A percentile compares a stretch with the other conserved stretches of the same genome.
Evolutionary conservation across 2,888 invertebrate genomes (phyloP).

Genomic region (Thymelicus acteon): DNA sequence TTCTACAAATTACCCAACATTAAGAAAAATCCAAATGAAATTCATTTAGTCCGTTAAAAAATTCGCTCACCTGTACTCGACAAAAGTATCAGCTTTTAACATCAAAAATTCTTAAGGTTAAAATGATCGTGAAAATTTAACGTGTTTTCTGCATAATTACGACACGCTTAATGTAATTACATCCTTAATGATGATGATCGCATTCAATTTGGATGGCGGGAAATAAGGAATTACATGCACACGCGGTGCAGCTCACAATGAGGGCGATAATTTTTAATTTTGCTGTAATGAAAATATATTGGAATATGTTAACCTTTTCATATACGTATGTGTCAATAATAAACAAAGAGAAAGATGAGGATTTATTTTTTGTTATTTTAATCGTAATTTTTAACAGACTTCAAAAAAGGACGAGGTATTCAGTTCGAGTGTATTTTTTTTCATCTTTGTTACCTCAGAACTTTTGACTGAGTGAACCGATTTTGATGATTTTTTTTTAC

Average conservation of each 20-base stretch:
- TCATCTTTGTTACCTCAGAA: too few relatives aligned
- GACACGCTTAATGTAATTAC: constrained; percentile 14
- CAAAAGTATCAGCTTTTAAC: background rate
- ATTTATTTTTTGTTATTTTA: constrained; percentile 1
- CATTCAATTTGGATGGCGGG: constrained; percentile 15
- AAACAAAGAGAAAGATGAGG: background rate
- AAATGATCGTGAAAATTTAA: constrained; percentile 29
- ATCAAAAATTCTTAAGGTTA: constrained; percentile 8
- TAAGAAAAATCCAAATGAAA: too few relatives aligned
- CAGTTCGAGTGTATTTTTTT: too few relatives aligned
- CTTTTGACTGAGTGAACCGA: too few relatives aligned
- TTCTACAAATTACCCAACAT: too few relatives aligned
- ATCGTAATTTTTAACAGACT: background rate
- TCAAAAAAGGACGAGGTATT: too few relatives aligned
- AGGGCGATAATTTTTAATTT: constrained; percentile 26
- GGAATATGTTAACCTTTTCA: constrained; percentile 24
- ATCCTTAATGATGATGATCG: constrained; percentile 7
- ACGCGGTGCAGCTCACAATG: constrained; percentile 3
- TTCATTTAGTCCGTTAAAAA: too few relatives aligned
- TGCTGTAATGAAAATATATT: constrained; percentile 27
- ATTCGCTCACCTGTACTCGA: background rate
- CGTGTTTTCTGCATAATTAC: constrained; percentile 22
- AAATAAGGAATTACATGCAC: constrained; percentile 25
- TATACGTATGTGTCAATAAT: background rate
- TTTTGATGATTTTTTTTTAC: too few relatives aligned